Evolutionary conservation across 64 coral and sea anemone species (phyloP).

Genomic region (Dendronephthya gigantea): DNA sequence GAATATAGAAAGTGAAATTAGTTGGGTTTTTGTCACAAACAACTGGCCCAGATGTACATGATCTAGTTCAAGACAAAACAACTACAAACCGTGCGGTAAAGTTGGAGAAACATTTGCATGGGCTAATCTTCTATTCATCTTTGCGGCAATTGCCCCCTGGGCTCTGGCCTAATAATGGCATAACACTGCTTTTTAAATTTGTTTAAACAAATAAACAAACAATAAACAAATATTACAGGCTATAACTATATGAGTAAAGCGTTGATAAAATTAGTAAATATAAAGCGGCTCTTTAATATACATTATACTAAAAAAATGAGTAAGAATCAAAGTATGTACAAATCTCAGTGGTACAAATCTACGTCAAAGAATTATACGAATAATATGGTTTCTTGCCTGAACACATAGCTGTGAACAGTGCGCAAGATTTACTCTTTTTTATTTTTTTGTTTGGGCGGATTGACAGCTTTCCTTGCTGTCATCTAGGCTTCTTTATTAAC

Average conservation of each 20-base stretch:
- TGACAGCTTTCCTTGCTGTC: background rate
- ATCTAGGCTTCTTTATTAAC: background rate
- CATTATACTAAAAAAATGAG: no score
- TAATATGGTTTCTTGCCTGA: no score
- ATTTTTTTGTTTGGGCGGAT: background rate
- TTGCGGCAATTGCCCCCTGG: background rate
- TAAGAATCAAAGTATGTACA: no score
- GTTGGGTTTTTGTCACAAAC: constrained; percentile 12
- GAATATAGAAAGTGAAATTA: no score
- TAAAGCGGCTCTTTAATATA: background rate
- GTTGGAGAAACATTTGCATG: background rate
- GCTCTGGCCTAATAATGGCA: background rate
- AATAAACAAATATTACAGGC: background rate
- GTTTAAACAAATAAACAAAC: background rate
- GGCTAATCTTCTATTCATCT: background rate
- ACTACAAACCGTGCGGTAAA: background rate
- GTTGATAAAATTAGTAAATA: background rate
- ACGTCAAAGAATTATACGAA: no score
- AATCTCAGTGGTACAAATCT: no score
- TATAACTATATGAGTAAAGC: background rate
- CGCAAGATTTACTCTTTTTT: no score
- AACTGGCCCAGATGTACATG: background rate
- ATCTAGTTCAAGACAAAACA: background rate
- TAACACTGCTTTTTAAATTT: background rate
- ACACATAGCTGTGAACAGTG: no score